Evolutionary conservation across 2,113 vertebrate species (phyloP), one percentile per base, ranked within the genome.

Genomic region (Calcarius ornatus): DNA sequence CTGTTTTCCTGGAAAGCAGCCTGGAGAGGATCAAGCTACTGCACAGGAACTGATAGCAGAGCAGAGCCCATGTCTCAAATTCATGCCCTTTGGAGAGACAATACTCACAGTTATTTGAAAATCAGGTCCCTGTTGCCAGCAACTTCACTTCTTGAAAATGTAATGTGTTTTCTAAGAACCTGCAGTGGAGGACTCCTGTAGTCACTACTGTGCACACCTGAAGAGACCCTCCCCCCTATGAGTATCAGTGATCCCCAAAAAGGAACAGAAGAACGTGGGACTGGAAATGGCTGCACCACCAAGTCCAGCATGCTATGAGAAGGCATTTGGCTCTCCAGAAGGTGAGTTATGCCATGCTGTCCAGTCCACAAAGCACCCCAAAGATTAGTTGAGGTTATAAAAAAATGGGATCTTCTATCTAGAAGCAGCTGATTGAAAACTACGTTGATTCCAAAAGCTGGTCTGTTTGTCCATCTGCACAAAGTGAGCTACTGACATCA

Each of bases 211-310:
- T 4, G 2, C 71, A 72, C 22, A 16, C 12, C 48, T 77, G n/a
- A 80, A 57, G 51, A 81, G 15, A 60, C 10, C 11, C 18, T 21
- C 4, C 25, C 7, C 6, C 6, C 18, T 20, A 48, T 8, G 9
- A 88, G 56, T 19, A 72, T n/a, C 4, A 80, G 12, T 27, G 76
- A 64, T 33, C 30, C 24, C 38, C 10, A 18, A 65, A 61, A 11
- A 69, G 27, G 12, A 90, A 31, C 0, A 0, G 18, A 70, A 45
- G 22, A 85, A 80, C 0, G 0, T 16, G 17, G 17, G 28, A 56
- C 37, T 82, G 28, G 53, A 86, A 88, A 73, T 3, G 2, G 54
- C 27, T 65, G 63, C 45, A 57, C 22, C n/a, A 57, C 28, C 17
- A 72, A 80, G 22, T 25, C 90, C 50, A 61, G 15, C 31, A 28